These are phyloP conservation scores for Chloromyia formosa DNA, from an alignment of 2,888 invertebrate genomes.

Conservation along the genomic window DNA sequence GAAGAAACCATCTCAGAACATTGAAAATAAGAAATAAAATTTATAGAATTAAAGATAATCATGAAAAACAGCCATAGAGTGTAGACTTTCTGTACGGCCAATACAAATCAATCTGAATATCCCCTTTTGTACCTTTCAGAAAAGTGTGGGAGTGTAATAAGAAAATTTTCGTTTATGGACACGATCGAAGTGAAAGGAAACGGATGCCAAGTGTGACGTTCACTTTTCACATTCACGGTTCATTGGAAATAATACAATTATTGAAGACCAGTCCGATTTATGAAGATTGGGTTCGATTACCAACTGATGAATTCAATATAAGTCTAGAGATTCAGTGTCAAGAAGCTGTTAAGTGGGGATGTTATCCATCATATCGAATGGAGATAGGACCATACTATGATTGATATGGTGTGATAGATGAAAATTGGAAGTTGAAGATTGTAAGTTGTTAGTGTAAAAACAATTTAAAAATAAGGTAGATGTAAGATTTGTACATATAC, in stretches of 20 bases:
- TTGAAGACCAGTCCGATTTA: slow-evolving; percentile 47
- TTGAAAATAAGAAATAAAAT: too few species aligned
- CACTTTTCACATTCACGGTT: slow-evolving; percentile 54
- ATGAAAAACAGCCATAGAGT: too few species aligned
- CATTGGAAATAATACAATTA: slow-evolving; percentile 31
- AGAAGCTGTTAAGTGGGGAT: slow-evolving; percentile 56
- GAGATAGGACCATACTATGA: slow-evolving; percentile 53
- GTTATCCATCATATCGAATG: slow-evolving; percentile 54
- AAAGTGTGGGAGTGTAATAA: slow-evolving; percentile 53
- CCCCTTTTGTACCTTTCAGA: background rate
- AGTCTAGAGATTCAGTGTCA: slow-evolving; percentile 54
- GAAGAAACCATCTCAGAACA: too few species aligned
- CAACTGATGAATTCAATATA: slow-evolving; percentile 53
- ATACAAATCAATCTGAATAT: too few species aligned
- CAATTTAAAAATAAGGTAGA: too few species aligned
- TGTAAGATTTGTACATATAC: too few species aligned
- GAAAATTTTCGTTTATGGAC: slow-evolving; percentile 55
- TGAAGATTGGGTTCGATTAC: slow-evolving; percentile 49
- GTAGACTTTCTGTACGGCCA: too few species aligned
- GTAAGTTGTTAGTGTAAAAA: too few species aligned
- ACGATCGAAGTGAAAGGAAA: slow-evolving; percentile 51
- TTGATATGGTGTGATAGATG: background rate
- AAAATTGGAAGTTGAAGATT: too few species aligned
- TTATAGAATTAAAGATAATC: too few species aligned
- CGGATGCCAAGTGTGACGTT: slow-evolving; percentile 53